Conservation (phyloP, 2,113 vertebrate genomes). For the Balaeniceps rex region DNA sequence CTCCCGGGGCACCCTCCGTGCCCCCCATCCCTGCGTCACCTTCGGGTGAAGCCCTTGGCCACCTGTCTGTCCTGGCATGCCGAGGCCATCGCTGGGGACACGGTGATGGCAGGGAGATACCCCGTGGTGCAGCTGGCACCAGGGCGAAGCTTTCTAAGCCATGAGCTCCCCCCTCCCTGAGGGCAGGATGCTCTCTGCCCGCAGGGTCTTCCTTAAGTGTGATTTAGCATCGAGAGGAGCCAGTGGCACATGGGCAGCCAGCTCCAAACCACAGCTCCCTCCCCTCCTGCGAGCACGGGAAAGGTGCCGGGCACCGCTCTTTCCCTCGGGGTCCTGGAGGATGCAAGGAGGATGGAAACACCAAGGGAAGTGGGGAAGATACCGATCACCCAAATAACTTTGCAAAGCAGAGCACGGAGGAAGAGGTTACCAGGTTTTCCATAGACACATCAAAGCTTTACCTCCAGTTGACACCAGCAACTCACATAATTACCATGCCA, state of each 20-base stretch:
- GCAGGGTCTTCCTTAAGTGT: neutral
- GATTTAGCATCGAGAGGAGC: neutral
- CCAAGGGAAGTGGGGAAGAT: constrained; percentile 4
- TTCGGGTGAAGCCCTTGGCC: neutral
- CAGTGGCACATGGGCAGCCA: neutral
- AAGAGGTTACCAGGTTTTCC: constrained; percentile 12
- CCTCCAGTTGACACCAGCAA: constrained; percentile 40
- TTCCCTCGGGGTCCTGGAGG: neutral
- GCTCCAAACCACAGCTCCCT: neutral
- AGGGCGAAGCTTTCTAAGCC: neutral
- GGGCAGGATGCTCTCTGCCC: neutral
- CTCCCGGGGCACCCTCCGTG: accelerated
- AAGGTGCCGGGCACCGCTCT: neutral
- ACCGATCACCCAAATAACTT: neutral
- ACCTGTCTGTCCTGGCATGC: neutral
- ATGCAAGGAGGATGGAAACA: neutral
- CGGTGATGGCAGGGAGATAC: neutral
- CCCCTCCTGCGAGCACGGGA: neutral
- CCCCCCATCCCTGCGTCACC: neutral
- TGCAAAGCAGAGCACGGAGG: neutral
- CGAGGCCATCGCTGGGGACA: accelerated
- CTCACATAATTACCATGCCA: neutral
- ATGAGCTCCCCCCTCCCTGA: accelerated
- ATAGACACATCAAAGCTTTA: constrained; percentile 35
- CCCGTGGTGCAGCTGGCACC: neutral